These are phyloP conservation scores for Poliocrania exsul DNA, from an alignment of 2,797 vertebrate species.

Conservation along the genomic window DNA sequence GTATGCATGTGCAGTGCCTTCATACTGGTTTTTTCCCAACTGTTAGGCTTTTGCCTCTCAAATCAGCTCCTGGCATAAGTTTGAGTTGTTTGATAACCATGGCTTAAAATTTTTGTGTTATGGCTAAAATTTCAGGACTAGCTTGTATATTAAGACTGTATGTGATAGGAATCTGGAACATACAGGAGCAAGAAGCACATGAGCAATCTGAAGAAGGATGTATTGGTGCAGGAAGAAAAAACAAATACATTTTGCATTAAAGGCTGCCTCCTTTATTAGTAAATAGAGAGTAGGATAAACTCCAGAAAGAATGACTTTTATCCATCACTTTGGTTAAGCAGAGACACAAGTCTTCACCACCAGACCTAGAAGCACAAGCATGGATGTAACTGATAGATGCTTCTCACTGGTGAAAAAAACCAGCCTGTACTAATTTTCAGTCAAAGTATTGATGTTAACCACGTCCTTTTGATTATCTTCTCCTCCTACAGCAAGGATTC, in stretches of 20 bases:
- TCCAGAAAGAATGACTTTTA: not conserved
- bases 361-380: not conserved
- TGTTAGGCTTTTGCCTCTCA: not conserved
- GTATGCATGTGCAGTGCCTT: not conserved
- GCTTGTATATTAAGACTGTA: not conserved
- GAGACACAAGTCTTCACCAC: not conserved
- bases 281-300: not conserved
- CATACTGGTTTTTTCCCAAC: not conserved
- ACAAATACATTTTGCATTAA: not conserved
- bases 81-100: not conserved
- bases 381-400: not conserved
- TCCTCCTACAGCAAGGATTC: conserved; percentile 89
- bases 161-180: not conserved
- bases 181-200: not conserved
- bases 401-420: not conserved
- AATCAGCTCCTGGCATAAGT: not conserved
- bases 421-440: not conserved
- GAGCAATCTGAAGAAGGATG: not conserved
- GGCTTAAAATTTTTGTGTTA: not conserved
- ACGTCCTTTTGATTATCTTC: not conserved
- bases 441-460: not conserved
- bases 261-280: not conserved
- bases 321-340: not conserved
- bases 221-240: not conserved
- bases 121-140: not conserved